Conservation (phyloP, 2,113 vertebrate species). For the Menidia beryllina region DNA sequence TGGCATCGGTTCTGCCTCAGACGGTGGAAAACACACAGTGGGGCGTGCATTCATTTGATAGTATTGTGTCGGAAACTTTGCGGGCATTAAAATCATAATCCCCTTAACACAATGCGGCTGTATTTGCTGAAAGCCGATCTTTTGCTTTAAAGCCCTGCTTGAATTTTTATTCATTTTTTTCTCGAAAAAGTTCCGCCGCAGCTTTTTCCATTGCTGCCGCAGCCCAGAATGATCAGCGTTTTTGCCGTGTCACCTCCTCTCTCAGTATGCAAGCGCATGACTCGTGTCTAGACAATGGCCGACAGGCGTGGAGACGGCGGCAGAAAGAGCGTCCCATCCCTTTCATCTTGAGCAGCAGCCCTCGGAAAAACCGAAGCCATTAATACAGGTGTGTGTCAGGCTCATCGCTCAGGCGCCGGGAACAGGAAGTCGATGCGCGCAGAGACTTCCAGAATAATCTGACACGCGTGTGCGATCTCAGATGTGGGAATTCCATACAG, state of each 20-base stretch:
- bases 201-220: conserved; percentile 52
- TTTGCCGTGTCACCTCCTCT: conserved; percentile 59
- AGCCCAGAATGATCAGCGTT: conserved; percentile 61
- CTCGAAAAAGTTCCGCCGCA: conserved; percentile 35
- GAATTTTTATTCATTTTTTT: too few species aligned
- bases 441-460: conserved; percentile 48
- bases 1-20: conserved; percentile 43
- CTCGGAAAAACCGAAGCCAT: conserved; percentile 46
- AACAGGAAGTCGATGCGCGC: conserved; percentile 63
- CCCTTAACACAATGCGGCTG: conserved; percentile 57
- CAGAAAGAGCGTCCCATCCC: conserved; percentile 16
- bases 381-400: conserved; percentile 53
- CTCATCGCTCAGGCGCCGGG: conserved; percentile 61
- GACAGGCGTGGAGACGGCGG: conserved; percentile 48
- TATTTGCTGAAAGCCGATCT: conserved; percentile 61
- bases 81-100: conserved; percentile 66
- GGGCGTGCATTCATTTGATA: conserved; percentile 55
- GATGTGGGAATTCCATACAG: conserved; percentile 39
- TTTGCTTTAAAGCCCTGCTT: conserved; percentile 48
- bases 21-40: conserved; percentile 44
- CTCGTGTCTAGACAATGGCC: conserved; percentile 71
- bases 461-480: conserved; percentile 37
- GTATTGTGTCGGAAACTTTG: conserved; percentile 55
- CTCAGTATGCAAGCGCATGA: conserved; percentile 74
- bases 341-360: conserved; percentile 52